Evolutionary conservation across 1,140 invertebrate species (phyloP).

Genomic region (Drepana arcuata): DNA sequence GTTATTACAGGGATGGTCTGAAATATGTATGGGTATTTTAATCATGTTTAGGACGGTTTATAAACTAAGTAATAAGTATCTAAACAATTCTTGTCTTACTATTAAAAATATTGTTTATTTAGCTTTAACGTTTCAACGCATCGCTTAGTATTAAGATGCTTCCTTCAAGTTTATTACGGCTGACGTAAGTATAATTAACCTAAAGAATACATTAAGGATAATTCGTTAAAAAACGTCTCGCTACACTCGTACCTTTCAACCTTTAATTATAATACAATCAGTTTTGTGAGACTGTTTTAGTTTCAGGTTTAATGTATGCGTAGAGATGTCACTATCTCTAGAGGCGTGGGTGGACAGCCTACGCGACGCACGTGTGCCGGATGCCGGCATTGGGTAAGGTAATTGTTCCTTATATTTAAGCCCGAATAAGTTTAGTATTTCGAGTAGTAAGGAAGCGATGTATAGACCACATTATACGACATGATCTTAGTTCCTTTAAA

Average conservation of each 20-base stretch:
- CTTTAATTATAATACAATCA: slow-evolving; percentile 34
- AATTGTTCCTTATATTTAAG: not conserved
- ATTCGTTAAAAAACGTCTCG: not conserved
- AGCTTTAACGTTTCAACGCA: too few relatives aligned
- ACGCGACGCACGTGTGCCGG: slow-evolving; percentile 31
- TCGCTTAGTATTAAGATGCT: too few relatives aligned
- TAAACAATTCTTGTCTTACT: too few relatives aligned
- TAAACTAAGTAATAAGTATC: too few relatives aligned
- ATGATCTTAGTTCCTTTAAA: not conserved
- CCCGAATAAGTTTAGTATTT: not conserved
- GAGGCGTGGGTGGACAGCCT: slow-evolving; percentile 19
- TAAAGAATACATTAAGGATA: not conserved
- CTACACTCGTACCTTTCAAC: slow-evolving; percentile 1
- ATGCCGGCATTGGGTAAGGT: slow-evolving; percentile 12
- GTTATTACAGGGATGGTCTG: too few relatives aligned
- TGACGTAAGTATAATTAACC: too few relatives aligned
- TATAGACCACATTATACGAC: not conserved
- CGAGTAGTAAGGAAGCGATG: not conserved
- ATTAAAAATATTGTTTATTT: too few relatives aligned
- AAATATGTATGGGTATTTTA: too few relatives aligned
- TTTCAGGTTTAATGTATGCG: not conserved
- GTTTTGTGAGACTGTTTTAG: not conserved
- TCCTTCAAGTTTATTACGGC: too few relatives aligned
- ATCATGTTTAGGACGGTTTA: too few relatives aligned
- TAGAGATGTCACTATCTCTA: not conserved